Percentiles rank a stretch among this genome's conserved stretches.
Evolutionary conservation across 2,113 vertebrate genomes (phyloP).

Genomic region (Platycercus adscitus): DNA sequence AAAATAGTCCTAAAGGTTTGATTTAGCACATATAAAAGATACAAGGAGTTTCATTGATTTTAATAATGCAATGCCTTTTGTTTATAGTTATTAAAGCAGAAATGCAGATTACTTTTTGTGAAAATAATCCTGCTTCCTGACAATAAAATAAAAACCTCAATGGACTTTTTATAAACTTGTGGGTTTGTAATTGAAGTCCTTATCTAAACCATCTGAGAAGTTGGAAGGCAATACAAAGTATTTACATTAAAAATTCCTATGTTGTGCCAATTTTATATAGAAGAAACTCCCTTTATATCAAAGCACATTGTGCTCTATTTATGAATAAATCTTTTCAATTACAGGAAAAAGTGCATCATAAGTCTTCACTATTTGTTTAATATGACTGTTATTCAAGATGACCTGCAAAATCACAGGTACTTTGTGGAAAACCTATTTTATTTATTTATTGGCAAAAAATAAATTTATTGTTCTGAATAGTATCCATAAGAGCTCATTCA

Average conservation of each 20-base stretch:
- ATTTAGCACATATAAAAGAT: not conserved
- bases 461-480: not conserved
- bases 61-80: not conserved
- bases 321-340: conserved; percentile 7
- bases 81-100: not conserved
- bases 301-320: not conserved
- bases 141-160: not conserved
- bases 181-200: not conserved
- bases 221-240: not conserved
- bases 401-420: not conserved
- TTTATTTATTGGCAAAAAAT: not conserved
- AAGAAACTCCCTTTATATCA: not conserved
- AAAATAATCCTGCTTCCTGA: not conserved
- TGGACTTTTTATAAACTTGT: not conserved
- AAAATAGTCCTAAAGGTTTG: not conserved
- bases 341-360: not conserved
- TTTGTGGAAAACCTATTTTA: not conserved
- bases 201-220: not conserved
- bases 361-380: not conserved
- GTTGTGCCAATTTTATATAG: not conserved
- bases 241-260: not conserved
- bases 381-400: not conserved
- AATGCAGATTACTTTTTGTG: not conserved
- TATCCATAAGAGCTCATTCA: not conserved
- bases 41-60: not conserved